Base-by-base conservation (phyloP, 2,888 invertebrate species). In the Parnassius glacialis region DNA sequence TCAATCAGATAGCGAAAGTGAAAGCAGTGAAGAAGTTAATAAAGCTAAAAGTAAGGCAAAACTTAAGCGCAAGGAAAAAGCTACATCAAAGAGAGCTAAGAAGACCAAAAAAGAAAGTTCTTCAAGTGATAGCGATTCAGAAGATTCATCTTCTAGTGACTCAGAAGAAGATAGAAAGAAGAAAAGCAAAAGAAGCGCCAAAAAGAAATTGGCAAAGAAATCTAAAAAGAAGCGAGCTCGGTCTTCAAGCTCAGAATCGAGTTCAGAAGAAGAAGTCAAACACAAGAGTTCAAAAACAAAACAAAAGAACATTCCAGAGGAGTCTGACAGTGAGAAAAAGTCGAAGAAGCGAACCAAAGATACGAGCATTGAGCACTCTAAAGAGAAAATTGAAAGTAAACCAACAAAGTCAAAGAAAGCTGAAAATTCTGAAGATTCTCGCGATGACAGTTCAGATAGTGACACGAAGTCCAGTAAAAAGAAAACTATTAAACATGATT, bases 31-130 rank as follows among this genome's bases (percentile, higher is more conserved):
- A 66, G 90, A 87, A 70, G 79, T 80, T 13, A 70, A 83, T 0
- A 91, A 91, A 74, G 78, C 88, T 2, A 92, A 92, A 73, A 78
- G 76, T 50, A 92, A 92, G 72, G 61, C 83, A n/a, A 92, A 92
- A 70, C 69, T 79, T 10, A 92, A 91, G 71, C 87, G 88, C 50
- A 92, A 92, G 65, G 93, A 93, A 10, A 93, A 93, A 72, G 85
- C 92, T 9, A 92, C 91, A 59, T 92, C 93, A 3, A 94, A 94
- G 70, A 92, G 92, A 68, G 72, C 82, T n/a, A 92, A 92, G 75
- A 90, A 86, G 72, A 75, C 87, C 41, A 92, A 87, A 70, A 90
- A 91, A 67, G 90, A 90, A 65, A 89, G 83, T 62, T 90, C 90
- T 2, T 87, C 90, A 3, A 91, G 92, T 68, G 92, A 92, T 10